Base-by-base conservation (phyloP, 2,888 invertebrate genomes). In the Bursaphelenchus okinawaensis region DNA sequence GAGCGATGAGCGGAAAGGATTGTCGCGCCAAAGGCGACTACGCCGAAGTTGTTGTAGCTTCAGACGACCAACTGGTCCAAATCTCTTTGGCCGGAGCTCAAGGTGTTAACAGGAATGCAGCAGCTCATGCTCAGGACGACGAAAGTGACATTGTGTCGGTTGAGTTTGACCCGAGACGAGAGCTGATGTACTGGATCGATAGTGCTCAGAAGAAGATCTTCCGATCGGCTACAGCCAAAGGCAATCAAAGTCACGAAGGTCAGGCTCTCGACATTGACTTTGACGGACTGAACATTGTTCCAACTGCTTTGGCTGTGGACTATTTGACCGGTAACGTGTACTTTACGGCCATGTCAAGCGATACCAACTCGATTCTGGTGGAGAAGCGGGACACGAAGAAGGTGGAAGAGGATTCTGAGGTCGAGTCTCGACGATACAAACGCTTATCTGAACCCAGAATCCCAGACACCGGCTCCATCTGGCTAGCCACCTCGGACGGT, bases 141-240 rank as follows among this genome's bases (percentile, higher is more conserved):
- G 93, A 94, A 82, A 91, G 91, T 83, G 88, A 93, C 59, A 90
- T 96, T 62, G 90, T 92, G 79, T 91, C 92, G 0, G 85, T 98
- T 59, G 96, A 95, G 7, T 80, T 81, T 52, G 79, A 80, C 59
- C 76, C 77, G 9, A 68, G 80, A 28, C 69, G 74, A 26, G 90
- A 92, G 82, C 90, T 92, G 82, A 86, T 96, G 63, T 96, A 92
- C 86, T 98, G 96, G 94, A 91, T 92, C 0, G 95, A 96, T 83
- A 90, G 68, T 4, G 90, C 71, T 90, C 90, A 79, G 19, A 20
- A 60, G 63, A 60, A 50, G 56, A 61, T 73, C 27, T 76, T 52
- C 64, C 63, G 65, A 22, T 79, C 81, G 7, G 74, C 80, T 1
- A 70, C 75, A 26, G 72, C 80, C 20, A 72, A 72, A 12, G 80